These are phyloP conservation scores for Drosophila pegasa DNA, from an alignment of 2,888 invertebrate species.

Conservation along the genomic window DNA sequence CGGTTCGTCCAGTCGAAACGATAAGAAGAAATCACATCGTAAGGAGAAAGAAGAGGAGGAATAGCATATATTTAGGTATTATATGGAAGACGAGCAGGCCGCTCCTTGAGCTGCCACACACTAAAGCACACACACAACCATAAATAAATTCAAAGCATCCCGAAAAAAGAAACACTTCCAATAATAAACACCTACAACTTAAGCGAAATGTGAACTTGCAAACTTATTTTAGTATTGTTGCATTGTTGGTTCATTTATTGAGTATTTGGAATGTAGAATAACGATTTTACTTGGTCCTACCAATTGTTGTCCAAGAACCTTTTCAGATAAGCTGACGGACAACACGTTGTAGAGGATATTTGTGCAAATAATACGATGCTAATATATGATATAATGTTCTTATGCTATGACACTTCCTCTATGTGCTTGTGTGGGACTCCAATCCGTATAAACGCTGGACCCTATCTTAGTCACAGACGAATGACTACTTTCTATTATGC, in stretches of 20 bases:
- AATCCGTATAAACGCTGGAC: too few species aligned
- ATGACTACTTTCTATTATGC: too few species aligned
- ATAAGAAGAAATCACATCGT: slow-evolving; percentile 90
- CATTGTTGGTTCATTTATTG: background rate
- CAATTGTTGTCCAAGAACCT: background rate
- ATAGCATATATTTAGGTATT: slow-evolving; percentile 83
- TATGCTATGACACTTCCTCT: background rate
- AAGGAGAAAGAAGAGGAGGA: slow-evolving; percentile 91
- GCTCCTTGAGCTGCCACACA: slow-evolving; percentile 42
- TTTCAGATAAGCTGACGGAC: background rate
- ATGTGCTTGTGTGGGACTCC: background rate
- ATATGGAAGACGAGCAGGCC: slow-evolving; percentile 51
- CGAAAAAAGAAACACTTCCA: slow-evolving; percentile 55
- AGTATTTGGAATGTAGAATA: background rate
- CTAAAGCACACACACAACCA: slow-evolving; percentile 14
- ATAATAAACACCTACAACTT: slow-evolving; percentile 48
- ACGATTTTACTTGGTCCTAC: too few species aligned
- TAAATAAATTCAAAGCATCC: slow-evolving; percentile 23
- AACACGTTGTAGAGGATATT: background rate
- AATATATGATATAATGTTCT: too few species aligned
- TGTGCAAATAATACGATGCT: too few species aligned
- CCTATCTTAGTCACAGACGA: background rate
- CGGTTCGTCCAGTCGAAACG: slow-evolving; percentile 82
- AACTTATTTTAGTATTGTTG: background rate
- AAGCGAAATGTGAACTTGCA: slow-evolving; percentile 17